These are phyloP conservation scores for Incurvaria masculella DNA, from an alignment of 2,888 invertebrate genomes.

Conservation along the genomic window DNA sequence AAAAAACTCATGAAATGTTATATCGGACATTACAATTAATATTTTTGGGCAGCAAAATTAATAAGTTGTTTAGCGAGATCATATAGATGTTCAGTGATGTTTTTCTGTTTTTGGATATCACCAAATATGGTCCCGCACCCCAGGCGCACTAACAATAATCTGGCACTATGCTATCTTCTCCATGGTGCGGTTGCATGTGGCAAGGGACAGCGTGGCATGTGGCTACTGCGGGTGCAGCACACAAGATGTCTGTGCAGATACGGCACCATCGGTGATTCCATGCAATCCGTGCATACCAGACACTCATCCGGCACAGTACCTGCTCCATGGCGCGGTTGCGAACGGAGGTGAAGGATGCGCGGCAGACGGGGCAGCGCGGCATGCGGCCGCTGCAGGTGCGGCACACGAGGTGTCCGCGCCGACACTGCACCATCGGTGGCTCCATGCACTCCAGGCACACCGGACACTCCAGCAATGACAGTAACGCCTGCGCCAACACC, in stretches of 20 bases:
- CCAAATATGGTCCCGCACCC: no score
- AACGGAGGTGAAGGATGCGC: constrained; percentile 48
- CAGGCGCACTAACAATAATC: no score
- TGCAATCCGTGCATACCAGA: constrained; percentile 63
- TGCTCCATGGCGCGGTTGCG: constrained; percentile 55
- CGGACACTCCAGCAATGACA: constrained; percentile 57
- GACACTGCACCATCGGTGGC: constrained; percentile 61
- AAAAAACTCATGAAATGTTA: no score
- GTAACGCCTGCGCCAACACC: constrained; percentile 29
- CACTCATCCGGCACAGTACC: no score
- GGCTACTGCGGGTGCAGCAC: constrained; percentile 54
- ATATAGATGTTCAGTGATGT: no score
- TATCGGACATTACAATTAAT: no score
- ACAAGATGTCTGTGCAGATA: constrained; percentile 63
- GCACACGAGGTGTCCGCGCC: constrained; percentile 62
- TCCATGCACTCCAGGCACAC: constrained; percentile 62
- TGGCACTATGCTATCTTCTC: constrained; percentile 45
- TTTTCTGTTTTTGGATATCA: no score
- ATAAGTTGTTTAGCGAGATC: no score
- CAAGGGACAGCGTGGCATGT: constrained; percentile 56
- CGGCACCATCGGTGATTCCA: constrained; percentile 60
- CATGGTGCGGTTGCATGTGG: constrained; percentile 52
- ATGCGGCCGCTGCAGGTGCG: constrained; percentile 53
- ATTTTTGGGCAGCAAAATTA: no score
- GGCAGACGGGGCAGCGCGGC: constrained; percentile 57